Base-by-base conservation (phyloP, 2,113 vertebrate species). In the Triplophysa rosa region DNA sequence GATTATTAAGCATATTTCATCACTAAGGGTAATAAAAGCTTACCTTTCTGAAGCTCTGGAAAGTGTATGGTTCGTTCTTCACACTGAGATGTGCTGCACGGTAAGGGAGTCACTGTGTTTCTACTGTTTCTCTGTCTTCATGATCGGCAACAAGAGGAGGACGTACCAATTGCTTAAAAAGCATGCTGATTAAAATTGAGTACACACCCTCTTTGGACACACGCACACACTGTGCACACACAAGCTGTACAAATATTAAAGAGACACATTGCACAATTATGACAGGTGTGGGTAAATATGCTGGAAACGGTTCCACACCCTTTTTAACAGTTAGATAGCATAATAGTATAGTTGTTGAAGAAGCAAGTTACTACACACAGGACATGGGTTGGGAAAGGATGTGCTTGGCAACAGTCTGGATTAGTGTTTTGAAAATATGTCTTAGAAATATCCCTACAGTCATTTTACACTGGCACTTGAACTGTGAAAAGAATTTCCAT, bases 91-190 rank as follows among this genome's bases (percentile, higher is more conserved):
- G 54, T 73, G 54, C 10, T 42, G 33, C 33, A 23, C 70, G 21
- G 54, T 73, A 59, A 61, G 33, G 21, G 21, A 42, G 54, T 73
- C 70, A 63, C 47, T 42, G 33, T 0, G n/a, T 73, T 17, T 79
- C 61, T 49, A 67, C 49, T 19, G 37, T 68, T 61, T 69, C 77
- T 12, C 66, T 47, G 24, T 29, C 23, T 69, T 79, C 56, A 73
- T 73, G 13, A 61, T 42, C 54, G 59, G 52, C 33, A 73, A n/a
- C 72, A 63, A 65, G 56, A 70, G 19, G 14, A 45, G 42, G 37
- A 67, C 45, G 62, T 54, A 42, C 69, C 37, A 21, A 66, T n/a
- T 26, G 26, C 0, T 2, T 52, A 56, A 62, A 33, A 66, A 33
- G 2, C 63, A 59, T 10, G 64, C 37, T 42, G 40, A 67, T 24